Percentiles rank a stretch among this genome's conserved stretches.
These are phyloP conservation scores for Acinonyx jubatus DNA, from an alignment of 2,113 vertebrate genomes.

Conservation along the genomic window DNA sequence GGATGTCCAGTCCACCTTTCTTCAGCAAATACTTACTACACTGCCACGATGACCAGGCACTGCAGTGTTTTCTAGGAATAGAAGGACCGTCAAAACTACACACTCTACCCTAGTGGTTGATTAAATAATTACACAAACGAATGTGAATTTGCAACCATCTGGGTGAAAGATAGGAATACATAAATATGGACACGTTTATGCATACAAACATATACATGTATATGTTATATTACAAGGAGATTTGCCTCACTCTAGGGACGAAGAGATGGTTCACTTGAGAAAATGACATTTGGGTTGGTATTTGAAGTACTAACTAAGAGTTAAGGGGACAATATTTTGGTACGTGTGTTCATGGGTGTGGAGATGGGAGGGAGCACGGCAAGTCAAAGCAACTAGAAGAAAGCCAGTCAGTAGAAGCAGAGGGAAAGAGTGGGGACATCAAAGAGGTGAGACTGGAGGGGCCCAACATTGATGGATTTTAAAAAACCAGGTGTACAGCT, in stretches of 20 bases:
- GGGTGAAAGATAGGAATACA: background rate
- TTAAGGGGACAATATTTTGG: background rate
- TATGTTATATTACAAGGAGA: background rate
- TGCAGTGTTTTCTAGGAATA: background rate
- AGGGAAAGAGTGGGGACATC: background rate
- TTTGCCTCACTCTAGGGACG: background rate
- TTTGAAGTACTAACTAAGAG: background rate
- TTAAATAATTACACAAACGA: background rate
- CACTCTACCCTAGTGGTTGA: background rate
- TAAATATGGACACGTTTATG: background rate
- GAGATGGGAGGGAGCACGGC: background rate
- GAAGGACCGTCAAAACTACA: background rate
- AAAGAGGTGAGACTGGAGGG: background rate
- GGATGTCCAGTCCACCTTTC: background rate
- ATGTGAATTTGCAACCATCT: background rate
- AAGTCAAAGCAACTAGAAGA: background rate
- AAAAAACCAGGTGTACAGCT: background rate
- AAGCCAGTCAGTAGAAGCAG: background rate
- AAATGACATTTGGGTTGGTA: background rate
- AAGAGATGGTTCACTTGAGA: background rate
- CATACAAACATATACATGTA: background rate
- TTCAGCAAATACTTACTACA: background rate
- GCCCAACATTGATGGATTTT: background rate
- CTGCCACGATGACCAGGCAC: background rate
- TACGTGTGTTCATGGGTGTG: background rate